A percentile compares a stretch with the other conserved stretches of the same genome.
These are phyloP conservation scores for Aythya fuligula DNA, from an alignment of 2,797 vertebrate genomes.

Conservation along the genomic window DNA sequence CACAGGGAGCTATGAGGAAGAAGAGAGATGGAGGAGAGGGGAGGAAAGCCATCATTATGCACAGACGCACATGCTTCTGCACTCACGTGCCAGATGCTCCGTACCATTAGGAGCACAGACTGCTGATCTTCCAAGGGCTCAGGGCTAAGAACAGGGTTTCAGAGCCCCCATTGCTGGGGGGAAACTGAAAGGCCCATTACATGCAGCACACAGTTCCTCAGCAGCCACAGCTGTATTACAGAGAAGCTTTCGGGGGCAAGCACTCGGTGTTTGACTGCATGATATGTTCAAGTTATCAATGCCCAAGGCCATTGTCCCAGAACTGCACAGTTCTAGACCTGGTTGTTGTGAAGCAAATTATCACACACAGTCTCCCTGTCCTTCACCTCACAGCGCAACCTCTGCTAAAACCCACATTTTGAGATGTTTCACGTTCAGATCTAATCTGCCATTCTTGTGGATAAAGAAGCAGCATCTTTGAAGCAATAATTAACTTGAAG, in stretches of 20 bases:
- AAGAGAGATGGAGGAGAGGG: fast-evolving
- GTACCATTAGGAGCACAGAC: fast-evolving
- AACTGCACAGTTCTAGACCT: background rate
- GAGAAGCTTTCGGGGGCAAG: background rate
- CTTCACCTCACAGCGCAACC: background rate
- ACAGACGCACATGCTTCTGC: fast-evolving
- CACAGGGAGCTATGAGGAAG: background rate
- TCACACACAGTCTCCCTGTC: background rate
- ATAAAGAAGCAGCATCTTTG: background rate
- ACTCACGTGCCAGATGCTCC: background rate
- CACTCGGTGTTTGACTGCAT: background rate
- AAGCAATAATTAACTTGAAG: slow-evolving; percentile 20
- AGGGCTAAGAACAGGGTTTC: background rate
- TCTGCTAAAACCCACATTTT: background rate
- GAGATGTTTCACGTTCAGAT: background rate
- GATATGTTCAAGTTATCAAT: fast-evolving
- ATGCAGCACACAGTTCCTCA: fast-evolving
- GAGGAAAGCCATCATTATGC: fast-evolving
- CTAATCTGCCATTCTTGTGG: background rate
- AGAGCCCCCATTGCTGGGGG: fast-evolving
- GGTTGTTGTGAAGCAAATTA: background rate
- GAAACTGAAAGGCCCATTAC: background rate
- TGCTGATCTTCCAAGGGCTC: background rate
- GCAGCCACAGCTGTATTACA: background rate
- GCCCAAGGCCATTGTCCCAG: background rate